Percentiles rank a stretch among this genome's conserved stretches.
These are phyloP conservation scores for Drosophila gunungcola DNA, from an alignment of 1,140 invertebrate species.

Conservation along the genomic window DNA sequence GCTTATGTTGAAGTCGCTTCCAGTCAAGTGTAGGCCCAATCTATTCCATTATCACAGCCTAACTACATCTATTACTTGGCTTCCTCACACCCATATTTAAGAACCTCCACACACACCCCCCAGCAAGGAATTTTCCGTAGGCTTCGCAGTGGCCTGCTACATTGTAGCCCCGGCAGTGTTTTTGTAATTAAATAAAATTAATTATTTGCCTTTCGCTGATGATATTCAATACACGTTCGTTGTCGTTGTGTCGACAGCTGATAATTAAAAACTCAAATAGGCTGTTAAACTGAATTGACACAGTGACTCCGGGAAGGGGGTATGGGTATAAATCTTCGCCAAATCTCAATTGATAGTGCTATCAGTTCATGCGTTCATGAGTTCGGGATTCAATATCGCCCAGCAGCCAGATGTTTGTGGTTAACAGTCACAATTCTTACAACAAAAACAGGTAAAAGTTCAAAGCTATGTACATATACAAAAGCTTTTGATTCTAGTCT, in stretches of 20 bases:
- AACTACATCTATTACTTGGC: slow-evolving; percentile 24
- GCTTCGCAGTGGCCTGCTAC: slow-evolving; percentile 24
- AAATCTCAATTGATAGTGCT: slow-evolving; percentile 20
- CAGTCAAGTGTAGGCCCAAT: slow-evolving; percentile 1
- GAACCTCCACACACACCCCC: background rate
- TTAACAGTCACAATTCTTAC: slow-evolving; percentile 1
- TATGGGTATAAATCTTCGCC: slow-evolving; percentile 8
- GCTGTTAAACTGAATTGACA: slow-evolving; percentile 78
- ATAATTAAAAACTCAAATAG: slow-evolving; percentile 61
- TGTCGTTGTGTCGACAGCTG: slow-evolving; percentile 27
- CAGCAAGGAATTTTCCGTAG: slow-evolving; percentile 4
- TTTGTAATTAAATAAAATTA: slow-evolving; percentile 39
- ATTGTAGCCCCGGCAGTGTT: slow-evolving; percentile 9
- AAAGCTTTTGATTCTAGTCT: too few species aligned
- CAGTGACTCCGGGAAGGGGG: slow-evolving; percentile 30
- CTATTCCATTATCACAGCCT: slow-evolving; percentile 14
- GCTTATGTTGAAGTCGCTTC: background rate
- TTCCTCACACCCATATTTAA: slow-evolving; percentile 24
- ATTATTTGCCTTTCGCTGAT: slow-evolving; percentile 21
- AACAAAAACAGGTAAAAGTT: background rate
- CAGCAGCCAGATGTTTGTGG: slow-evolving; percentile 23
- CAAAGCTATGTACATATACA: too few species aligned
- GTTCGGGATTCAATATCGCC: background rate
- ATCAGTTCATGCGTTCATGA: slow-evolving; percentile 18
- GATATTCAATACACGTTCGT: slow-evolving; percentile 1